Evolutionary conservation across 2,888 invertebrate genomes (phyloP).

Genomic region (Himalopsyche japonica): DNA sequence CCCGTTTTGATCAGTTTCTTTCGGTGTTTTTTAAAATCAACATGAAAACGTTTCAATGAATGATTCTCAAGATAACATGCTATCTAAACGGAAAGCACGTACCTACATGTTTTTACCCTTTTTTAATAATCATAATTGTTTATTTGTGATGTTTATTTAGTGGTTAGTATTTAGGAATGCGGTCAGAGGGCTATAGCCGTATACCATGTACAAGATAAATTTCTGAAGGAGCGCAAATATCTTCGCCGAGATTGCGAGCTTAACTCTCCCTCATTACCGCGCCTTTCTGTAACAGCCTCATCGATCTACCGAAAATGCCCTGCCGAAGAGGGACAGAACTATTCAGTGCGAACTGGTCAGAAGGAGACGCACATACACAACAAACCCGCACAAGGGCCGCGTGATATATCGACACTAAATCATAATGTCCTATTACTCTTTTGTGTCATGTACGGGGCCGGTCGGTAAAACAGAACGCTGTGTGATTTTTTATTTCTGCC

Average conservation of each 20-base stretch:
- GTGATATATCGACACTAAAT: constrained; percentile 41
- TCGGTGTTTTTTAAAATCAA: no score
- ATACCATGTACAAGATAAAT: background rate
- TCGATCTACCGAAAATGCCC: constrained; percentile 17
- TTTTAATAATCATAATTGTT: no score
- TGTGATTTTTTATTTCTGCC: background rate
- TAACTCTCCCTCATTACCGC: constrained; percentile 34
- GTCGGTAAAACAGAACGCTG: constrained; percentile 3
- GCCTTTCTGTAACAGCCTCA: constrained; percentile 14
- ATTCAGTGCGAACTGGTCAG: background rate
- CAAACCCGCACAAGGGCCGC: constrained; percentile 31
- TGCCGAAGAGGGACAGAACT: background rate
- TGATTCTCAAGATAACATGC: no score
- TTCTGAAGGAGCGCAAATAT: constrained; percentile 17
- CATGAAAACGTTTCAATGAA: no score
- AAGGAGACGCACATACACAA: constrained; percentile 23
- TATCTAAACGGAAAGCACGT: no score
- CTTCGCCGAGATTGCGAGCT: constrained; percentile 35
- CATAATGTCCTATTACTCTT: constrained; percentile 40
- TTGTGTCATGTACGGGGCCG: constrained; percentile 16
- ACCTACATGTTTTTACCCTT: no score
- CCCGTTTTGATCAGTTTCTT: no score
- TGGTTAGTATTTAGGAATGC: background rate
- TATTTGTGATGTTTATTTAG: background rate
- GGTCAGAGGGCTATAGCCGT: background rate